A percentile compares a stretch with the other conserved stretches of the same genome.
phyloP scores from a whole-genome alignment of 2,888 invertebrate genomes.

The Apodemia zela region DNA sequence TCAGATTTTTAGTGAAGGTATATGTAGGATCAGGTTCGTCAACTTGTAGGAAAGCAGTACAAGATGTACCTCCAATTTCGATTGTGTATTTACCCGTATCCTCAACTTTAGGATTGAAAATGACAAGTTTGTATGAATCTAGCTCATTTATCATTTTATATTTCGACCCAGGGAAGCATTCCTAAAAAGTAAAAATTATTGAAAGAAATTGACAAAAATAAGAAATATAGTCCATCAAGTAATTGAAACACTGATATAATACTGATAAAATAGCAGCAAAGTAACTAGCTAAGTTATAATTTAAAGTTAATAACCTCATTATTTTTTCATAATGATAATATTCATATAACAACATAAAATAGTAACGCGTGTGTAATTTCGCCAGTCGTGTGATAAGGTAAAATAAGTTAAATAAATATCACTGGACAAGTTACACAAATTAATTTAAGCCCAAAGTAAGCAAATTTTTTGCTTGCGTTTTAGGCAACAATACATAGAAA shows the following conservation, averaged over 20 bases:
- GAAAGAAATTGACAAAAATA: neutral
- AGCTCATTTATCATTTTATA: conserved; percentile 97
- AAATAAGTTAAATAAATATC: too few relatives aligned
- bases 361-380: too few relatives aligned
- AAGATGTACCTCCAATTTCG: conserved; percentile 94
- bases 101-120: conserved; percentile 95
- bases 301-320: too few relatives aligned
- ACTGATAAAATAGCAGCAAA: too few relatives aligned
- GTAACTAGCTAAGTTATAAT: too few relatives aligned
- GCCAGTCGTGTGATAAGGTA: too few relatives aligned
- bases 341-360: too few relatives aligned
- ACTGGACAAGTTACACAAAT: too few relatives aligned
- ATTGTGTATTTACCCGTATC: conserved; percentile 98
- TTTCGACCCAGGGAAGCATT: conserved; percentile 97
- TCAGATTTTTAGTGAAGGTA: conserved; percentile 93
- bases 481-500: too few relatives aligned
- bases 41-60: conserved; percentile 95
- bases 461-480: too few relatives aligned
- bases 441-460: too few relatives aligned
- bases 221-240: neutral
- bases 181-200: conserved; percentile 75
- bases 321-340: too few relatives aligned
- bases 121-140: conserved; percentile 93
- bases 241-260: neutral
- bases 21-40: conserved; percentile 98